Conservation (phyloP, 2,888 invertebrate species). For the Melieria picta region DNA sequence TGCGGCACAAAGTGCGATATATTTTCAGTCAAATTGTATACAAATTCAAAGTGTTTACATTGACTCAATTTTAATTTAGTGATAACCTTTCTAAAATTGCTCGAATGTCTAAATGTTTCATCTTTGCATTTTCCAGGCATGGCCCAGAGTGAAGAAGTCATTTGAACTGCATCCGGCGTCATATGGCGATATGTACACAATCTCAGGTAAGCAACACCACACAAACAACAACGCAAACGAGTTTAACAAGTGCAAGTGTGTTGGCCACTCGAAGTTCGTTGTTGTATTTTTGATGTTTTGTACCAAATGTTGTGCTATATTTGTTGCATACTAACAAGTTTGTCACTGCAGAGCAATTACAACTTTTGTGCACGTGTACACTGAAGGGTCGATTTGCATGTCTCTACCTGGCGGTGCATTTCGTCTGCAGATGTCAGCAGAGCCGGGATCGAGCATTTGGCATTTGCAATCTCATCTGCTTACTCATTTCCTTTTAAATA, state of each 20-base stretch:
- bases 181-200: slow-evolving; percentile 58
- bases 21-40: too few species aligned
- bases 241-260: background rate
- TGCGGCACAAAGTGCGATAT: too few species aligned
- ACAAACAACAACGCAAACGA: background rate
- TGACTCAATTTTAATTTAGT: too few species aligned
- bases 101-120: background rate
- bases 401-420: too few species aligned
- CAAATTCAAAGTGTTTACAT: too few species aligned
- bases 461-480: too few species aligned
- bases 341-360: background rate
- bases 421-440: too few species aligned
- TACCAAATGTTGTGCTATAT: too few species aligned
- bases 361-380: background rate
- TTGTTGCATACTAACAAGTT: background rate
- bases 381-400: too few species aligned
- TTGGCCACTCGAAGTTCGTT: background rate
- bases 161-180: slow-evolving; percentile 59
- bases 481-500: too few species aligned
- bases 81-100: too few species aligned
- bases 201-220: slow-evolving; percentile 58
- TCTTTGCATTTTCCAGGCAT: slow-evolving; percentile 54
- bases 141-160: slow-evolving; percentile 62
- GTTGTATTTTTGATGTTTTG: background rate
- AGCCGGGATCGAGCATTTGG: too few species aligned